These are phyloP conservation scores for Petrocephalus zakoni DNA, from an alignment of 2,113 vertebrate species.

Conservation along the genomic window DNA sequence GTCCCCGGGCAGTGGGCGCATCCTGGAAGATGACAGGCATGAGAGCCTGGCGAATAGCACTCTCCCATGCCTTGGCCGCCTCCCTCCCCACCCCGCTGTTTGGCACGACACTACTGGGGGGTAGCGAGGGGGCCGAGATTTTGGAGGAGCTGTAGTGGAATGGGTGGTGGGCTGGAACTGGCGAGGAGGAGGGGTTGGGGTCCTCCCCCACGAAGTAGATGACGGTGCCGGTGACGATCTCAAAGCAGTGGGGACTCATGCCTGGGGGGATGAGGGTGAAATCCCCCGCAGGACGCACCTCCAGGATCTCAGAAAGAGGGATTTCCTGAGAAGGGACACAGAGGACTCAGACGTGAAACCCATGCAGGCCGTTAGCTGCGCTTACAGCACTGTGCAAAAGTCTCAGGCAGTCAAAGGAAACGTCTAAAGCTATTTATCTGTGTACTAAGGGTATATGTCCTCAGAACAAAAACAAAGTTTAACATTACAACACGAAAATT, in stretches of 20 bases:
- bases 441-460: background rate
- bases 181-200: slow-evolving; percentile 41
- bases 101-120: slow-evolving; percentile 54
- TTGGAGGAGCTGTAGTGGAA: slow-evolving; percentile 33
- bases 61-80: slow-evolving; percentile 74
- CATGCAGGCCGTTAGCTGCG: background rate
- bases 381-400: background rate
- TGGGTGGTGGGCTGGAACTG: slow-evolving; percentile 19
- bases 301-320: slow-evolving; percentile 77
- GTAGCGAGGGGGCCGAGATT: slow-evolving; percentile 38
- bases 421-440: background rate
- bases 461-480: background rate
- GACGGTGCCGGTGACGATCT: slow-evolving; percentile 73
- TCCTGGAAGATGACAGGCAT: slow-evolving; percentile 84
- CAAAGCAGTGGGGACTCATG: slow-evolving; percentile 78
- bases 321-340: slow-evolving; percentile 64
- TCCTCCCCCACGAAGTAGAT: slow-evolving; percentile 82
- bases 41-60: slow-evolving; percentile 75
- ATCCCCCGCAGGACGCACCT: slow-evolving; percentile 64
- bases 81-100: slow-evolving; percentile 70
- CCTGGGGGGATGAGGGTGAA: slow-evolving; percentile 67
- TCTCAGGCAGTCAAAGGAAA: background rate
- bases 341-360: background rate
- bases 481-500: background rate
- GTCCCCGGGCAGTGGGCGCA: slow-evolving; percentile 61